Conservation (phyloP, 1,140 invertebrate species). For the Capitella teleta region DNA sequence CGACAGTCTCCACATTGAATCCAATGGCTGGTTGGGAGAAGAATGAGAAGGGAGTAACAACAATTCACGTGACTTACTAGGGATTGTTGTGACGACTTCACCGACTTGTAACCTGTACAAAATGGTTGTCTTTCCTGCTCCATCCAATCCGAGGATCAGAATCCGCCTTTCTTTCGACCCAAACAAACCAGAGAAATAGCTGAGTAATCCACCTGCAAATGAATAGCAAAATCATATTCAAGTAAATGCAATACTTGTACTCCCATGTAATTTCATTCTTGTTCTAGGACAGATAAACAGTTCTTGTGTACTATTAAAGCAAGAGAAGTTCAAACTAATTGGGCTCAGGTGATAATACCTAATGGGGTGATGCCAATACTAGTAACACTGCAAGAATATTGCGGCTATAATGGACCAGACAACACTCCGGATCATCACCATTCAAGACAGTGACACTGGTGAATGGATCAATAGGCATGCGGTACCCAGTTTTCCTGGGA, state of each 20-base stretch:
- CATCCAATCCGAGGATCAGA: constrained; percentile 92
- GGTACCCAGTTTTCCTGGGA: too few relatives aligned
- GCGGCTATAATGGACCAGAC: too few relatives aligned
- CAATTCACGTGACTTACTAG: constrained; percentile 48
- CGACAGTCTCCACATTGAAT: constrained; percentile 99
- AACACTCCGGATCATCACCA: too few relatives aligned
- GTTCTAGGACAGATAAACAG: too few relatives aligned
- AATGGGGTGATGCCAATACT: too few relatives aligned
- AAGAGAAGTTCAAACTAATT: neutral
- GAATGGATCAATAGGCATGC: too few relatives aligned
- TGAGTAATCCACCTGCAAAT: constrained; percentile 74
- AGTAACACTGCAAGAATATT: too few relatives aligned
- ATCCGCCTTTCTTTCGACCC: constrained; percentile 94
- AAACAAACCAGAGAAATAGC: constrained; percentile 85
- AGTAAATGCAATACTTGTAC: neutral
- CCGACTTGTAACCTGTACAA: constrained; percentile 95
- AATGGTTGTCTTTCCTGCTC: constrained; percentile 88
- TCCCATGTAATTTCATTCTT: neutral
- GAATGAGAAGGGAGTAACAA: constrained; percentile 6
- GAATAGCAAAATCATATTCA: neutral
- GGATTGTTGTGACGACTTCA: constrained; percentile 98
- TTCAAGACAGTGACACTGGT: too few relatives aligned
- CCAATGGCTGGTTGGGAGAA: constrained; percentile 60
- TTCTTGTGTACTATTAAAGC: neutral
- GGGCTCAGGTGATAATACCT: too few relatives aligned